These are phyloP conservation scores for Atherinomorus stipes DNA, from an alignment of 2,113 vertebrate species.

Conservation along the genomic window DNA sequence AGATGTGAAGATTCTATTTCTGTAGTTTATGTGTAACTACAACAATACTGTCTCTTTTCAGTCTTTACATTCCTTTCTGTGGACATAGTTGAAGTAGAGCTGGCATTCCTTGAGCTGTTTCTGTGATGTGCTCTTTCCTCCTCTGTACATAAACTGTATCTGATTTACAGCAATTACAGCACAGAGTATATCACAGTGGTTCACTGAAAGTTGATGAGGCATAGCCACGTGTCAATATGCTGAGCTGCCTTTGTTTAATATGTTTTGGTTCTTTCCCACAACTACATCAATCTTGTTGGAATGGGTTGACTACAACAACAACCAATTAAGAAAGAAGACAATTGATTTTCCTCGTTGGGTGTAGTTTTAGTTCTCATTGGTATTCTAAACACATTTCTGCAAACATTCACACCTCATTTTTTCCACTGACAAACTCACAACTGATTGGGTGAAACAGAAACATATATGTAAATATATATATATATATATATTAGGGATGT, in stretches of 20 bases:
- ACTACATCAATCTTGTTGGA: conserved; percentile 36
- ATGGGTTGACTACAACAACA: conserved; percentile 39
- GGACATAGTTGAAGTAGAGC: conserved; percentile 37
- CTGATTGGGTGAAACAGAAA: conserved; percentile 12
- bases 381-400: conserved; percentile 25
- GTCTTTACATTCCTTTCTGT: conserved; percentile 2
- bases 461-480: too few relatives aligned
- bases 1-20: not conserved
- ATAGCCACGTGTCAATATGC: conserved; percentile 30
- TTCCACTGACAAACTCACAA: conserved; percentile 13
- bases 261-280: conserved; percentile 39
- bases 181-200: conserved; percentile 35
- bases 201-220: conserved; percentile 51
- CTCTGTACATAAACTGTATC: conserved; percentile 16
- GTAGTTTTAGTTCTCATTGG: conserved; percentile 44
- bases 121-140: conserved; percentile 23
- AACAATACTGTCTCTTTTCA: not conserved
- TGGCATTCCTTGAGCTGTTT: conserved; percentile 51
- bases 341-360: conserved; percentile 54
- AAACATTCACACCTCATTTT: conserved; percentile 10
- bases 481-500: too few relatives aligned
- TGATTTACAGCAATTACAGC: conserved; percentile 46
- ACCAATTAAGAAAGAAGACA: conserved; percentile 36
- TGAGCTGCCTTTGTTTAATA: conserved; percentile 31
- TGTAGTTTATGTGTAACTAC: not conserved